Evolutionary conservation across 2,888 invertebrate species (phyloP), one percentile per base, ranked within the genome.

Genomic region (Nomada fucata): DNA sequence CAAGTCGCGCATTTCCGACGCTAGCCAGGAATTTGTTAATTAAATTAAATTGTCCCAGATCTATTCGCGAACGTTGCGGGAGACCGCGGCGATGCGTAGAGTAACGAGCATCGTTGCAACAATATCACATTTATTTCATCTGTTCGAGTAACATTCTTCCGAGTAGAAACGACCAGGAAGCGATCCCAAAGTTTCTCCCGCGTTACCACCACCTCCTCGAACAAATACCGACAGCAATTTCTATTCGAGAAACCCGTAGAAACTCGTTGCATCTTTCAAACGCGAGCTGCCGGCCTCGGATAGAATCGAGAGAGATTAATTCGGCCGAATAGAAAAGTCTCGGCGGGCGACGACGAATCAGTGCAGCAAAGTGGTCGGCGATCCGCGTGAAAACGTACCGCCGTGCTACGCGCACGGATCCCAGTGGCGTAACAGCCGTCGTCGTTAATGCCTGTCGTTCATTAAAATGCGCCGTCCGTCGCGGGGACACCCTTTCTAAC

Each of bases 401-500:
- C 76, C 57, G 63, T 70, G 0, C 5, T 7, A 7, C 7, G 7
- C 7, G 5, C 36, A 36, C 1, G 57, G 57, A 20, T 76, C 47
- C 47, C n/a, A 60, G 69, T 79, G 85, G 64, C 79, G 85, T 81
- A 78, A 76, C 76, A 79, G 79, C 82, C 77, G 72, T 26, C 26
- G 2, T 26, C 26, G 2, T 26, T 26, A 26, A 26, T 72, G 73
- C 70, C 47, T 23, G 69, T 59, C 64, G 70, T 26, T 26, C 76
- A 82, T 88, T 89, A 82, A 85, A 86, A 88, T 88, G 85, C 86
- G 69, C 77, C 80, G 83, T 63, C 50, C 82, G 82, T 89, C 78
- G 81, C 44, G 63, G 84, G 23, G 57, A 57, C 76, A 83, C 82
- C 81, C 86, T 84, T 87, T 87, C 82, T 75, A 83, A 76, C 75